These are phyloP conservation scores for Callipepla squamata DNA, from an alignment of 2,113 vertebrate species.

Conservation along the genomic window DNA sequence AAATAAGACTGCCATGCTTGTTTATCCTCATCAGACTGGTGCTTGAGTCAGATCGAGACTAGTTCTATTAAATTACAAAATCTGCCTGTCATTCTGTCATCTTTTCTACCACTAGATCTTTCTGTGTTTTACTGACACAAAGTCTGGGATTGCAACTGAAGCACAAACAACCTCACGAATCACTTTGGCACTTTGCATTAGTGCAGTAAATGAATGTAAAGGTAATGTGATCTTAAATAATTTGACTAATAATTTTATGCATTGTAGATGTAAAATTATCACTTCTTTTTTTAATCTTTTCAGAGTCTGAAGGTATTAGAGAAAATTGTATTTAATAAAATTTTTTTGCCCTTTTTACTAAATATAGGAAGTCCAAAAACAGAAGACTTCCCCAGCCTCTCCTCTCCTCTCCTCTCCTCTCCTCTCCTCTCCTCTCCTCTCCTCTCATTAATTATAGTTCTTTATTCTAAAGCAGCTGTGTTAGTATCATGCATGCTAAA, in stretches of 20 bases:
- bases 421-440: too few relatives aligned
- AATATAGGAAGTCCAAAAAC: background rate
- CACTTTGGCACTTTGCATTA: background rate
- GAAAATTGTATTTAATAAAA: background rate
- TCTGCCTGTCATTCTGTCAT: background rate
- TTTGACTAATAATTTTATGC: background rate
- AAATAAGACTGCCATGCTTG: background rate
- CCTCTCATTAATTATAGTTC: background rate
- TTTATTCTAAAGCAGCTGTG: background rate
- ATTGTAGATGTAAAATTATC: rapidly evolving
- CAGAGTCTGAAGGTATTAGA: background rate
- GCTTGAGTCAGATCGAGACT: background rate
- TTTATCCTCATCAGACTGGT: background rate
- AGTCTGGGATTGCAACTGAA: background rate
- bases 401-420: background rate
- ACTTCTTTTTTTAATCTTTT: background rate
- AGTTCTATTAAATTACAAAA: constrained; percentile 4
- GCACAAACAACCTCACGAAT: background rate
- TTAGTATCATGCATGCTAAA: constrained; percentile 23
- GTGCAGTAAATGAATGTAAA: background rate
- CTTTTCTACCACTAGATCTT: background rate
- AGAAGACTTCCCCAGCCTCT: background rate
- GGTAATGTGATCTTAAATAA: background rate
- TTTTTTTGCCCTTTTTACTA: background rate
- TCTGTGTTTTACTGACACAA: background rate